phyloP scores from a whole-genome alignment of 64 coral and sea anemone species.

The Montipora foliosa region DNA sequence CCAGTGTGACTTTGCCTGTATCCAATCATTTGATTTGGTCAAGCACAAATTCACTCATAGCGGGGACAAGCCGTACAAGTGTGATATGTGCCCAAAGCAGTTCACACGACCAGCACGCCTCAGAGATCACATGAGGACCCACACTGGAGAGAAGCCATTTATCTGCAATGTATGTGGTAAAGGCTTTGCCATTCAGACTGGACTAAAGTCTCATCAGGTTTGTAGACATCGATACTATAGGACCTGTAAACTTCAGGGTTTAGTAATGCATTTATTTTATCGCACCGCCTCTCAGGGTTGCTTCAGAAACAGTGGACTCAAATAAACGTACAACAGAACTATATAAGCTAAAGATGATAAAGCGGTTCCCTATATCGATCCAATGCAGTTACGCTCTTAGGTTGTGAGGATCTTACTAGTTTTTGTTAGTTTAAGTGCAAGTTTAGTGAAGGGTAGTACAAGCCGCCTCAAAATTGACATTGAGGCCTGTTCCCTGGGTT shows the following conservation, averaged over 20 bases:
- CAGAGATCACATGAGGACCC: slow-evolving; percentile 95
- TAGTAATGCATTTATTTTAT: too few species aligned
- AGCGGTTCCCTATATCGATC: too few species aligned
- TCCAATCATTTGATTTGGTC: slow-evolving; percentile 97
- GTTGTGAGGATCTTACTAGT: too few species aligned
- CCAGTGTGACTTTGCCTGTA: slow-evolving; percentile 99
- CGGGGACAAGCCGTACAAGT: slow-evolving; percentile 98
- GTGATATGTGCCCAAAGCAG: slow-evolving; percentile 95
- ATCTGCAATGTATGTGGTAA: slow-evolving; percentile 97
- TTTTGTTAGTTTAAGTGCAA: too few species aligned
- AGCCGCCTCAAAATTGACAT: too few species aligned
- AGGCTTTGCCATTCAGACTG: slow-evolving; percentile 96
- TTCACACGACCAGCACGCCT: slow-evolving; percentile 93
- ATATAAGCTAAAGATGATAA: too few species aligned
- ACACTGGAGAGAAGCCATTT: slow-evolving; percentile 95
- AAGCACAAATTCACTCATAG: slow-evolving; percentile 99
- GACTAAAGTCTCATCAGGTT: slow-evolving; percentile 97
- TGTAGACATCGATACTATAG: background rate
- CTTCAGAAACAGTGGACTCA: too few species aligned
- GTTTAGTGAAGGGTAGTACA: too few species aligned
- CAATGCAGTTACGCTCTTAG: too few species aligned
- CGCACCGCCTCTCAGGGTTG: too few species aligned
- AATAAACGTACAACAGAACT: too few species aligned
- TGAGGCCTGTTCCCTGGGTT: too few species aligned
- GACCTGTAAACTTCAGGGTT: background rate